phyloP scores from a whole-genome alignment of 2,113 vertebrate species.

The Callospermophilus lateralis region DNA sequence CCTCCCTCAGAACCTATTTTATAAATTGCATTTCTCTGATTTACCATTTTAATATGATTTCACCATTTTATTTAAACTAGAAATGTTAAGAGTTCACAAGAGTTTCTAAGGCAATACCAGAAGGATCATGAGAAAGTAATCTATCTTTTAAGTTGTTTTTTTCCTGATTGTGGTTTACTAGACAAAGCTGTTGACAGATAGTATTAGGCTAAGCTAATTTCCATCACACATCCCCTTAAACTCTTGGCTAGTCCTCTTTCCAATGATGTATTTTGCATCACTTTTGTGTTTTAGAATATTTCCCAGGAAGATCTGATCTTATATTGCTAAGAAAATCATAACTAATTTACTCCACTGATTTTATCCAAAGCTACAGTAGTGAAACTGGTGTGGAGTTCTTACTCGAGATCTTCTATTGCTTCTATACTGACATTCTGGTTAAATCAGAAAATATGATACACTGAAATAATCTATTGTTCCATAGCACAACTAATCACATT shows the following conservation, averaged over 20 bases:
- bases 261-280: neutral
- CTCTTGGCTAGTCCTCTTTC: neutral
- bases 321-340: neutral
- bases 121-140: neutral
- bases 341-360: neutral
- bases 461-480: neutral
- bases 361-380: neutral
- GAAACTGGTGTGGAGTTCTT: neutral
- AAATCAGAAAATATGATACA: slow-evolving; percentile 30
- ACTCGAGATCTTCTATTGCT: neutral
- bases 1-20: neutral
- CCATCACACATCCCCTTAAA: neutral
- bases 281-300: neutral
- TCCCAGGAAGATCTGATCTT: neutral
- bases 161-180: neutral
- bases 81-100: neutral
- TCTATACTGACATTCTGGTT: slow-evolving; percentile 15
- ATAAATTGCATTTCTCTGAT: neutral
- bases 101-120: neutral
- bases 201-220: neutral
- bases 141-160: neutral
- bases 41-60: neutral
- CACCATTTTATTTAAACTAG: neutral
- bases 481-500: neutral
- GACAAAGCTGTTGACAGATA: neutral